Evolutionary conservation across 1,140 invertebrate species (phyloP).

Genomic region (Dicyema japonicum): DNA sequence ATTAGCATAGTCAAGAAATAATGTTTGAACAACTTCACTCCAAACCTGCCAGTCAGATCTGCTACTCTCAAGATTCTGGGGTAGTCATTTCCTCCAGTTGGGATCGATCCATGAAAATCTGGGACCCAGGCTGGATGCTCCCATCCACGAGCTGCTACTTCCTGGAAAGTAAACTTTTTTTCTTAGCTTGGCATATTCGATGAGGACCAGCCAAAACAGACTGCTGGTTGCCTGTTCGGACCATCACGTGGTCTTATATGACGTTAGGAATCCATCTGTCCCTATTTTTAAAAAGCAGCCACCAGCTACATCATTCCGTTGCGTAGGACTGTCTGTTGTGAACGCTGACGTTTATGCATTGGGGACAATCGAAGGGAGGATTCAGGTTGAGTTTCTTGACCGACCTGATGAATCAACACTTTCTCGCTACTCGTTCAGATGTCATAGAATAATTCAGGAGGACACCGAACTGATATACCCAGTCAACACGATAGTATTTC

Average conservation of each 20-base stretch:
- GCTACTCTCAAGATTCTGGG: background rate
- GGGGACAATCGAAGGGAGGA: constrained; percentile 51
- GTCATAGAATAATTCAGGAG: constrained; percentile 60
- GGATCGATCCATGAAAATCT: constrained; percentile 70
- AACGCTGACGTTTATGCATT: constrained; percentile 41
- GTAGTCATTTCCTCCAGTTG: constrained; percentile 57
- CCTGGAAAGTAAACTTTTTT: background rate
- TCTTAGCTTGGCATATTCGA: constrained; percentile 40
- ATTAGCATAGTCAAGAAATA: no score
- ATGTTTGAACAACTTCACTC: no score
- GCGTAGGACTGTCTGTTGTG: no score
- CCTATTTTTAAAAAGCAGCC: no score
- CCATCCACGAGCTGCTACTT: background rate
- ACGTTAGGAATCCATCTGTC: no score
- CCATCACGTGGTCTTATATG: constrained; percentile 47
- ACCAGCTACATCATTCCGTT: no score
- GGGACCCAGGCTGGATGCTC: constrained; percentile 36
- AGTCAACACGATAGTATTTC: constrained; percentile 88
- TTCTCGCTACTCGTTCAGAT: constrained; percentile 95
- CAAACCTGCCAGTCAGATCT: no score
- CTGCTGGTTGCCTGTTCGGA: constrained; percentile 76
- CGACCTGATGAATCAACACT: constrained; percentile 77
- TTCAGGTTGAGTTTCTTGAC: constrained; percentile 21
- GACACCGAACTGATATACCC: constrained; percentile 79
- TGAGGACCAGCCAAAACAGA: constrained; percentile 70